Conservation (phyloP, 1,140 invertebrate genomes). For the Parapsyche elsis region DNA sequence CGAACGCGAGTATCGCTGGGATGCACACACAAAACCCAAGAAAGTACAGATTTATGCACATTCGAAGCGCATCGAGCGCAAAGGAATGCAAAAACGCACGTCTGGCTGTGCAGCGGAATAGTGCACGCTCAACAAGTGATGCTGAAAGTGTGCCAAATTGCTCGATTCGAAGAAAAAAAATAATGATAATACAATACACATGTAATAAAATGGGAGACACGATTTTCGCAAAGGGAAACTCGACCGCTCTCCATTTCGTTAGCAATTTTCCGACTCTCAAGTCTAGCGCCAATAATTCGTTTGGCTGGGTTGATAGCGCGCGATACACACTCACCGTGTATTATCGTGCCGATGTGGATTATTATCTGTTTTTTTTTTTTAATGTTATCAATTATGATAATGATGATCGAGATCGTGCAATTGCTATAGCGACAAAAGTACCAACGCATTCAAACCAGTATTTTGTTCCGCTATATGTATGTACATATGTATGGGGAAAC, state of each 20-base stretch:
- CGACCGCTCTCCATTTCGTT: no score
- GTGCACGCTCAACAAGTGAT: constrained; percentile 4
- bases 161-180: not conserved
- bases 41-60: constrained; percentile 9
- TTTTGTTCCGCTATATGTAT: no score
- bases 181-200: no score
- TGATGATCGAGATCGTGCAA: not conserved
- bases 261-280: no score
- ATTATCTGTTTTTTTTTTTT: not conserved
- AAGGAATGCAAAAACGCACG: constrained; percentile 10
- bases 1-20: not conserved
- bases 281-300: no score
- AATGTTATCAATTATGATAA: constrained; percentile 3
- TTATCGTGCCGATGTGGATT: not conserved
- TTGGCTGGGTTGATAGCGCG: no score
- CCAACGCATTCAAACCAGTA: no score
- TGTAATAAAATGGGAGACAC: no score
- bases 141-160: not conserved
- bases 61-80: not conserved
- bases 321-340: no score
- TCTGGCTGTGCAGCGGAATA: not conserved
- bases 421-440: no score
- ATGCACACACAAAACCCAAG: not conserved
- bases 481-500: no score
- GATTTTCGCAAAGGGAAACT: no score